Evolutionary conservation across 2,113 vertebrate genomes (phyloP).

Genomic region (Bos taurus): DNA sequence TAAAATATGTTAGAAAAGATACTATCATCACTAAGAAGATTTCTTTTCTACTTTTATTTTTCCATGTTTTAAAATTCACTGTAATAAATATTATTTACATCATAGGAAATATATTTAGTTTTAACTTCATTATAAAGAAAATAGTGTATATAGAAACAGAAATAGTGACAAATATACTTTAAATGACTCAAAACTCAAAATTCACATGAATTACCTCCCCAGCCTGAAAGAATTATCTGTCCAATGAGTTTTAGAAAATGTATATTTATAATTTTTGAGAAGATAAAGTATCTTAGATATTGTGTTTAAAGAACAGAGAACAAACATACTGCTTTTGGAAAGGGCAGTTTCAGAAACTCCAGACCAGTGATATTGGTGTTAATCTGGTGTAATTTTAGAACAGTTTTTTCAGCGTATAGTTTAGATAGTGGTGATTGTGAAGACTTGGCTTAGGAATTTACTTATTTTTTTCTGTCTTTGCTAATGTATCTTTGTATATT

Average conservation of each 20-base stretch:
- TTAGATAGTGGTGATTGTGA: not conserved
- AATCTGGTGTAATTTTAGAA: not conserved
- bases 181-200: not conserved
- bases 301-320: not conserved
- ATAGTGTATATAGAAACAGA: not conserved
- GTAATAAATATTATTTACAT: conserved; percentile 4
- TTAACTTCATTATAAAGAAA: conserved; percentile 29
- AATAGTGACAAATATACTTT: not conserved
- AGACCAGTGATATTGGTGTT: not conserved
- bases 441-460: not conserved
- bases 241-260: not conserved
- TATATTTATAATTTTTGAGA: conserved; percentile 17
- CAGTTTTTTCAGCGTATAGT: not conserved
- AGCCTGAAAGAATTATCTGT: not conserved
- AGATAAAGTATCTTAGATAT: not conserved
- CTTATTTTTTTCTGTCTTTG: not conserved
- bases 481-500: not conserved
- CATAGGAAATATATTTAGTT: not conserved
- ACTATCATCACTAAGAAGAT: not conserved
- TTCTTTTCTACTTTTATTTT: not conserved
- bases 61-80: not conserved
- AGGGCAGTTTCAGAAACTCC: not conserved
- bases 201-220: not conserved
- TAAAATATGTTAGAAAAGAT: not conserved
- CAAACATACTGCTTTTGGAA: not conserved